These are phyloP conservation scores for Silvanus unidentatus DNA, from an alignment of 2,888 invertebrate species.

Conservation along the genomic window DNA sequence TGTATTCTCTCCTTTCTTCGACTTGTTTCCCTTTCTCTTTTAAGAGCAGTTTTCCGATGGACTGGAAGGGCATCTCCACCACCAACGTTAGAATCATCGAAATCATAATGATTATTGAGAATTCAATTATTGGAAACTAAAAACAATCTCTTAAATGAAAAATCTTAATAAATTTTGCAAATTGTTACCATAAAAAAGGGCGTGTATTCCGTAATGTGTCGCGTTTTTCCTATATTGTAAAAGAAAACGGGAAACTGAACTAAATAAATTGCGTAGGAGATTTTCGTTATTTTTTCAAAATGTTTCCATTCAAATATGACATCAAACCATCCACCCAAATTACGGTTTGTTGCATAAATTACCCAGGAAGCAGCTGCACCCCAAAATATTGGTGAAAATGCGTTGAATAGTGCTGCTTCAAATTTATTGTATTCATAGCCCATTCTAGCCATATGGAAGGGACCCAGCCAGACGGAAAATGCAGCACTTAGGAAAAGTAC, in stretches of 20 bases:
- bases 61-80: slow-evolving; percentile 57
- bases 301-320: slow-evolving; percentile 50
- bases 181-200: slow-evolving; percentile 48
- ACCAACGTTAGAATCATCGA: slow-evolving; percentile 50
- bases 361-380: slow-evolving; percentile 49
- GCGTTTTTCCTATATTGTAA: slow-evolving; percentile 56
- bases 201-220: slow-evolving; percentile 49
- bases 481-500: slow-evolving; percentile 31
- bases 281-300: slow-evolving; percentile 55
- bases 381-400: slow-evolving; percentile 55
- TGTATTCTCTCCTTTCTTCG: background rate
- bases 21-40: background rate
- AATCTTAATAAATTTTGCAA: background rate
- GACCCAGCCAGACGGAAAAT: slow-evolving; percentile 48
- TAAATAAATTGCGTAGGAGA: slow-evolving; percentile 56
- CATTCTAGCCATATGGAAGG: slow-evolving; percentile 51
- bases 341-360: slow-evolving; percentile 52
- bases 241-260: slow-evolving; percentile 61
- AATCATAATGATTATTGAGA: slow-evolving; percentile 44
- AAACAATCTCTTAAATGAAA: slow-evolving; percentile 27
- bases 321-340: slow-evolving; percentile 50
- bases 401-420: slow-evolving; percentile 52
- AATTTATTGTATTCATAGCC: slow-evolving; percentile 49
- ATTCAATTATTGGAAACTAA: slow-evolving; percentile 52
- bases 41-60: slow-evolving; percentile 49